A percentile compares a stretch with the other conserved stretches of the same genome.
Evolutionary conservation across 2,888 invertebrate species (phyloP).

Genomic region (Chymomyza procnemis): DNA sequence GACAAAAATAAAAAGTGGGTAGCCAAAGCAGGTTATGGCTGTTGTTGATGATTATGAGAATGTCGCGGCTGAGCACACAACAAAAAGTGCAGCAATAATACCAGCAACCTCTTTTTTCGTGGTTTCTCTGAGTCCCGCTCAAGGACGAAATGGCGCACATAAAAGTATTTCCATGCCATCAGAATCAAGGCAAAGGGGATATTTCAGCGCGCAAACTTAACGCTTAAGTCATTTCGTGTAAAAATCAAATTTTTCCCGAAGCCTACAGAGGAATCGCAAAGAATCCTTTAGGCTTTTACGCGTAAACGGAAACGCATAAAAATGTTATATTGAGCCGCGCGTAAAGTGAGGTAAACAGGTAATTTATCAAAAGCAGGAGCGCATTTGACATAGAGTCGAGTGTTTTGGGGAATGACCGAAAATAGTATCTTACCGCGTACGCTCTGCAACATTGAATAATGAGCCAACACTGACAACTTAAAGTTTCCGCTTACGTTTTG

Average conservation of each 20-base stretch:
- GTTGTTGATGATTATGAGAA: slow-evolving; percentile 32
- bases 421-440: neutral
- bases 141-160: slow-evolving; percentile 21
- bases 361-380: slow-evolving; percentile 50
- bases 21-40: slow-evolving; percentile 13
- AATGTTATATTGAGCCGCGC: slow-evolving; percentile 43
- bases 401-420: neutral
- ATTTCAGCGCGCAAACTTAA: neutral
- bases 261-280: neutral
- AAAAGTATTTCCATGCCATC: neutral
- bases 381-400: neutral
- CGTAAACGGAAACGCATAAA: slow-evolving; percentile 10
- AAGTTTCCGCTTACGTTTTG: neutral
- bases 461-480: neutral
- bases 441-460: neutral
- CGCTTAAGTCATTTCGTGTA: neutral
- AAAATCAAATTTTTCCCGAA: neutral
- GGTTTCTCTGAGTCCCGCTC: slow-evolving; percentile 1
- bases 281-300: neutral
- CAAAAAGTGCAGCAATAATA: neutral
- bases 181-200: neutral
- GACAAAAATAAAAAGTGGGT: slow-evolving; percentile 6
- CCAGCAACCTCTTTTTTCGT: neutral
- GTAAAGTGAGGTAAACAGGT: slow-evolving; percentile 55
- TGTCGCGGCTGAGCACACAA: slow-evolving; percentile 15